Evolutionary conservation across 2,797 vertebrate species (phyloP), one percentile per base, ranked within the genome.

Genomic region (Lithobates pipiens): DNA sequence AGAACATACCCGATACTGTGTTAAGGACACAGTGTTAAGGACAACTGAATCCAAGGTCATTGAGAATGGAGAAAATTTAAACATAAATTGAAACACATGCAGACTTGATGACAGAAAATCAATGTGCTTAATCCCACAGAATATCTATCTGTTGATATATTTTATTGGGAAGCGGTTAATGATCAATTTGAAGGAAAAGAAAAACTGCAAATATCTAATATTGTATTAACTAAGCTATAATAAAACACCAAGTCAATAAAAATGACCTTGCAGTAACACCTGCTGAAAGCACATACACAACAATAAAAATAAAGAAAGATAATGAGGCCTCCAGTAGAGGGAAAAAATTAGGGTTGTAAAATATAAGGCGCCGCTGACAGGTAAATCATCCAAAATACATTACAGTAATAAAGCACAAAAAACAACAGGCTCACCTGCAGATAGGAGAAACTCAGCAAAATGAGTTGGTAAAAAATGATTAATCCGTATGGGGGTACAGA

Each of bases 81-180:
- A 21, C 27, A 36, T 36, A 71, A 80, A 32, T 44, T 8, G 21
- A 13, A 70, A 80, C 32, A 80, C 46, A 25, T 36, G 8, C 27
- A 34, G 67, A 42, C 39, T 25, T 1, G 18, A 50, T 9, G 78
- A 80, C 44, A 70, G 27, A 44, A 34, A 80, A 71, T 80, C 78
- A 36, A 80, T 80, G 29, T 21, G 9, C 34, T 54, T 70, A 80
- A 71, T 80, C 44, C 34, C 11, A 44, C 11, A 4, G 36, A 68
- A 67, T 79, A 50, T 69, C 69, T 44, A 79, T 21, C 42, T 27
- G 77, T 65, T 67, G 77, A 69, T 79, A 16, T 44, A n/a, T 29
- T 79, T 69, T 27, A 68, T 79, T 79, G 69, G 27, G 27, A 79
- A 57, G 67, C 46, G 54, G 10, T n/a, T 80, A 50, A 69, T 69